Conservation (phyloP, 1,140 invertebrate species). For the Thalassaphorura encarpata region DNA sequence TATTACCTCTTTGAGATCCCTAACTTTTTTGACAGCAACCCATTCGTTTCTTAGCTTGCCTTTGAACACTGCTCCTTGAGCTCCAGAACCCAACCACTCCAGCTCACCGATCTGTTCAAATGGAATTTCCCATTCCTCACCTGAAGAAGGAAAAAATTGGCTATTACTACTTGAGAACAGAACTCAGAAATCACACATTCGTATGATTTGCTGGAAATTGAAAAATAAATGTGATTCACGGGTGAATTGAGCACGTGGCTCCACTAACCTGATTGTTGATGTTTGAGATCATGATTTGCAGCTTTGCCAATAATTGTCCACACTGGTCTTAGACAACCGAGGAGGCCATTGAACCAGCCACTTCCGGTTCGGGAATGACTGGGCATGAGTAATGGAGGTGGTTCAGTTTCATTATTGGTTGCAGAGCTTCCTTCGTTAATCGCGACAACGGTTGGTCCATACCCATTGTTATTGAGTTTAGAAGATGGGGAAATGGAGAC, state of each 20-base stretch:
- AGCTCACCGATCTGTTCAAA: constrained; percentile 86
- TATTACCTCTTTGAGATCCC: constrained; percentile 85
- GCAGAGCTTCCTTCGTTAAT: constrained; percentile 7
- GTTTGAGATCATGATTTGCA: constrained; percentile 54
- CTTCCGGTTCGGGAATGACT: constrained; percentile 18
- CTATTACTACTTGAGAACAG: too few species aligned
- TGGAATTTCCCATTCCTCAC: constrained; percentile 86
- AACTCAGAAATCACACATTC: too few species aligned
- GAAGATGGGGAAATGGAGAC: constrained; percentile 19
- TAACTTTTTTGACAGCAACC: constrained; percentile 94
- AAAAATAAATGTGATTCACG: too few species aligned
- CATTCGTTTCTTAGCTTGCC: constrained; percentile 70
- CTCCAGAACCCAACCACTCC: constrained; percentile 87
- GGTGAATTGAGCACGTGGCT: background rate
- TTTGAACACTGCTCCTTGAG: constrained; percentile 91
- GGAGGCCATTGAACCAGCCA: constrained; percentile 68
- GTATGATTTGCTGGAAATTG: too few species aligned
- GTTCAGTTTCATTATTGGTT: background rate
- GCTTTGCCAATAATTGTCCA: constrained; percentile 75
- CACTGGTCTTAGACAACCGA: constrained; percentile 75
- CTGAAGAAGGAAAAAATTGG: constrained; percentile 33
- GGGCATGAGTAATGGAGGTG: constrained; percentile 12
- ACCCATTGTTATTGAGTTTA: constrained; percentile 1
- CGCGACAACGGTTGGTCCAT: background rate
- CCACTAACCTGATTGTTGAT: constrained; percentile 25